Evolutionary conservation across 2,113 vertebrate species (phyloP), one percentile per base, ranked within the genome.

Genomic region (Rhombomys opimus): DNA sequence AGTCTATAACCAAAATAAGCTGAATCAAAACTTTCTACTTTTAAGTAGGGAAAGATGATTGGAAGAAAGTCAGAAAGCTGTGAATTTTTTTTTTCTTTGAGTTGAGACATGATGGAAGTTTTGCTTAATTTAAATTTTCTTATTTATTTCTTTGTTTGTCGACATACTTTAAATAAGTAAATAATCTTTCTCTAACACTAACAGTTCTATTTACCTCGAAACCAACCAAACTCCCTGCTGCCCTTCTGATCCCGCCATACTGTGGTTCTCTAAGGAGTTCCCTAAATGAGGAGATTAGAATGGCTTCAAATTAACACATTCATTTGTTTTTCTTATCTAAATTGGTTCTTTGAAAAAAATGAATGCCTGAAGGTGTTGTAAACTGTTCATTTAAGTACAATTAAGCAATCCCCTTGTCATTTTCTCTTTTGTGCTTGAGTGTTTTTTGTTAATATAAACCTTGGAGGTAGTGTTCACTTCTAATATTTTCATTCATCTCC

Each of bases 341-440:
- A 93, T 80, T 67, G 63, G 41, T 80, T 93, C 70, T 95, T 78
- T 88, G 93, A 95, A 88, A 46, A 46, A 93, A 91, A 88, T 65
- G 54, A 94, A 92, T 12, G 80, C 80, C 87, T 85, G 59, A 75
- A 92, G 90, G 63, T 93, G 68, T 46, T 86, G 35, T 75, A 93
- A 91, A 91, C 61, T 86, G 61, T 91, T 94, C 38, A 90, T 61
- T 86, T 85, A 94, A 93, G 87, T 65, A 94, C 73, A 97, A 88
- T 93, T 91, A 75, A 89, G 67, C 10, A 77, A 70, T 87, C 23
- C 38, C 91, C 61, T 67, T 52, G 32, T 78, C 65, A 87, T 57
- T 87, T 84, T 85, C 12, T 63, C 35, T 63, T 93, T 89, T 89
- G 32, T 89, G 59, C 80, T 92, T 54, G 7, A 14, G 2, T 89